Base-by-base conservation (phyloP, 2,888 invertebrate species). In the Xestia ashworthii region DNA sequence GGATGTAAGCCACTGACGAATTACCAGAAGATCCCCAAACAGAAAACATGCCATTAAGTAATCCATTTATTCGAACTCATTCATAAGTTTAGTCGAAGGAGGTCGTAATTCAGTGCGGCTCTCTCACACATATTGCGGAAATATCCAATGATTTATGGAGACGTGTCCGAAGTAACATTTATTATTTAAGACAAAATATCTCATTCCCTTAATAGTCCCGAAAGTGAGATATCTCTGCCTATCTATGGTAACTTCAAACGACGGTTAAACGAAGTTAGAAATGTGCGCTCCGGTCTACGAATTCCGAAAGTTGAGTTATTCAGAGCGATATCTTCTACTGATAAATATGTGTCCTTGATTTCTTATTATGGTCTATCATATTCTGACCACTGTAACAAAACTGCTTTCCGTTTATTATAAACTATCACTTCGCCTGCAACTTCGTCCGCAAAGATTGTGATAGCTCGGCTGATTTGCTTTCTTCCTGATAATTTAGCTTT, bases 101-200 rank as follows among this genome's bases (percentile, higher is more conserved):
- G 22, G 19, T n/a, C 12, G 12, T 58, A 25, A 9, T 48, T 14
- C 41, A 48, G 25, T 14, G 38, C 58, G 11, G 41, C 41, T 60
- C 25, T 65, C 55, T 48, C 58, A 48, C 71, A 46, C 69, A 71
- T 73, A 71, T 78, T 58, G 72, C 25, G 64, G 32, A 60, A 60
- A 55, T 53, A 78, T 65, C 41, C n/a, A 71, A 69, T 69, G 38
- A 81, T 74, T 69, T 84, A 82, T 79, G 46, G 46, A 64, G 65
- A 50, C 44, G 25, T 62, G 25, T 73, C 65, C 60, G 69, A 58
- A 60, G 48, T 66, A 25, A 71, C 44, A 66, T 83, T 67, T 73
- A 85, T 85, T 85, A 85, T 85, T 71, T 32, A 81, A 62, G 32
- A 60, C 48, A 71, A 73, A 71, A 38, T 62, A 62, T 69, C 73